Conservation (phyloP, 2,113 vertebrate species). For the Myrmecobius fasciatus region DNA sequence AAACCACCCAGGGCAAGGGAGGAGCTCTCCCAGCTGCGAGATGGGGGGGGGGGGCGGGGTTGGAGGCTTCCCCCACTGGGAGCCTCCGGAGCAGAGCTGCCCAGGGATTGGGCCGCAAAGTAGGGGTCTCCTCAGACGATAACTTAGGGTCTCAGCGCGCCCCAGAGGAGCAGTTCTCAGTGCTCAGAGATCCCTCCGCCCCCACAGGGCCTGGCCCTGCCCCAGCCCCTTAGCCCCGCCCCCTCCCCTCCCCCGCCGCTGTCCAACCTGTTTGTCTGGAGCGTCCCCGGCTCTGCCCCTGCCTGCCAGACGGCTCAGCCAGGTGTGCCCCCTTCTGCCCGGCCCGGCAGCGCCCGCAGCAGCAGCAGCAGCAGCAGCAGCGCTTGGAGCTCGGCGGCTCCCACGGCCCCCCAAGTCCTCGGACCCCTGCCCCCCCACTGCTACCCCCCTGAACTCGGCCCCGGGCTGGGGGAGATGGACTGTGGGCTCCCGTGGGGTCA, state of each 20-base stretch:
- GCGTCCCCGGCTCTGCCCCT: slow-evolving; percentile 58
- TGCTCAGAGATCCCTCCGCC: slow-evolving; percentile 24
- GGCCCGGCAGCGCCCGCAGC: neutral
- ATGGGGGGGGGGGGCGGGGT: neutral
- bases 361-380: neutral
- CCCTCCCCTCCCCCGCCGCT: slow-evolving; percentile 64
- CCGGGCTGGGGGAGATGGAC: slow-evolving; percentile 57
- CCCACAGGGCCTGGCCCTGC: slow-evolving; percentile 59
- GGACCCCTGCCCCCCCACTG: neutral
- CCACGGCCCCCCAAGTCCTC: slow-evolving; percentile 36
- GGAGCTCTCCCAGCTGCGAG: neutral
- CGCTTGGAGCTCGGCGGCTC: slow-evolving; percentile 34
- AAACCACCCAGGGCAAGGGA: neutral
- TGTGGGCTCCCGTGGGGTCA: slow-evolving; percentile 56
- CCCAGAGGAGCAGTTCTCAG: neutral
- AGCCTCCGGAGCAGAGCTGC: neutral
- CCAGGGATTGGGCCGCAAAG: neutral
- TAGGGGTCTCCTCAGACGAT: slow-evolving; percentile 22
- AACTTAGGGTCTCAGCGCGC: neutral
- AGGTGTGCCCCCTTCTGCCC: slow-evolving; percentile 67
- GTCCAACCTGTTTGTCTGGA: slow-evolving; percentile 82
- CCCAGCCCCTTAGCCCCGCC: neutral
- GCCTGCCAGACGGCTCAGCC: slow-evolving; percentile 52
- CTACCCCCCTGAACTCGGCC: neutral
- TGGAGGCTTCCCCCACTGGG: neutral